Conservation (phyloP, 2,797 vertebrate species). For the Pitangus sulphuratus region DNA sequence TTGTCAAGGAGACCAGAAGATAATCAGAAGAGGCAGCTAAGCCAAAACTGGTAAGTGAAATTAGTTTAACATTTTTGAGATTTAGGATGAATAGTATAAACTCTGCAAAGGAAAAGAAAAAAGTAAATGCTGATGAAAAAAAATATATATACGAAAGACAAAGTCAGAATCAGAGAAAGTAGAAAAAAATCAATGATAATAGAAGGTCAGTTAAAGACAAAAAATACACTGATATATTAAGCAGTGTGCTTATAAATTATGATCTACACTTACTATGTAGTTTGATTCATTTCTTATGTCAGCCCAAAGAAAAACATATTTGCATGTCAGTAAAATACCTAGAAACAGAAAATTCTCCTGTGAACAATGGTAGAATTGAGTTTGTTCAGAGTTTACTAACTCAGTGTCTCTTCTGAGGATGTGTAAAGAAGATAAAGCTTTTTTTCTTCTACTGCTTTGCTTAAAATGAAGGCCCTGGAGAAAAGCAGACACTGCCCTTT, state of each 20-base stretch:
- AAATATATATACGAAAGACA: neutral
- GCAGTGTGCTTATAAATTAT: neutral
- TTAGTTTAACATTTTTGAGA: neutral
- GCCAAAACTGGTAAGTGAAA: neutral
- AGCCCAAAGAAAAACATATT: neutral
- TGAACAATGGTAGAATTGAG: accelerated
- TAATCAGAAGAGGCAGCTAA: neutral
- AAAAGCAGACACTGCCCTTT: neutral
- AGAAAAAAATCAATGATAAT: neutral
- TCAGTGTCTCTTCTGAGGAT: neutral
- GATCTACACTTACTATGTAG: neutral
- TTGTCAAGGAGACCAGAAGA: neutral
- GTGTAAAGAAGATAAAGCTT: neutral
- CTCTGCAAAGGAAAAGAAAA: neutral
- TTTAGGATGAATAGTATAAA: neutral
- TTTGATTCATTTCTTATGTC: neutral
- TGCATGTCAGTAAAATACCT: neutral
- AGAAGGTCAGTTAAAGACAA: neutral
- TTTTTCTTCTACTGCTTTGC: neutral
- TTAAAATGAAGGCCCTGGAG: neutral
- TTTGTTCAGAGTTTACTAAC: neutral
- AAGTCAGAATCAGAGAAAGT: neutral
- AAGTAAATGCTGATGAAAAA: neutral
- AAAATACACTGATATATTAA: neutral
- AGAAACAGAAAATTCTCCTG: neutral